phyloP scores from a whole-genome alignment of 2,797 vertebrate species.

The Fringilla coelebs region DNA sequence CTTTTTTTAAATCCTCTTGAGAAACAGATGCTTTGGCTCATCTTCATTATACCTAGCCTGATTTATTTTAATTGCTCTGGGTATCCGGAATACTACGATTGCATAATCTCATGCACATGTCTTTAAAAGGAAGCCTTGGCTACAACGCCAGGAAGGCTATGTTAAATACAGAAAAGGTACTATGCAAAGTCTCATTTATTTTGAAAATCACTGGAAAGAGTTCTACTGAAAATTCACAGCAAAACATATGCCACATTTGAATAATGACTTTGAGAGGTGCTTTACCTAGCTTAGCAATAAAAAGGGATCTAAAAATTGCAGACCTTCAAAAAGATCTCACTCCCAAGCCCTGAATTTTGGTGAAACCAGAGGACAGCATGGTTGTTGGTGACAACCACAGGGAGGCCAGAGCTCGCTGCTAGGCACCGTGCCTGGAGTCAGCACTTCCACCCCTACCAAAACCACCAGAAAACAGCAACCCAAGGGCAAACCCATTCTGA shows the following conservation, averaged over 20 bases:
- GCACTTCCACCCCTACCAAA: not conserved
- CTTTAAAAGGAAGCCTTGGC: conserved; percentile 68
- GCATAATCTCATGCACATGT: conserved; percentile 58
- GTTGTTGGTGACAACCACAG: not conserved
- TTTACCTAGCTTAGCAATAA: conserved; percentile 8
- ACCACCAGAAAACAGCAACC: not conserved
- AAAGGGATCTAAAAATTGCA: not conserved
- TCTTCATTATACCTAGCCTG: conserved; percentile 69
- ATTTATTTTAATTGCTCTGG: conserved; percentile 69
- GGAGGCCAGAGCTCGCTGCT: not conserved
- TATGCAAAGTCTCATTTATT: conserved; percentile 56
- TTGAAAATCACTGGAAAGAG: conserved; percentile 57
- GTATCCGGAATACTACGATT: conserved; percentile 58
- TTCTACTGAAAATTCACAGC: conserved; percentile 39
- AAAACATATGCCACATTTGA: conserved; percentile 52
- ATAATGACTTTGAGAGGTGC: conserved; percentile 30
- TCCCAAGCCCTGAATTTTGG: not conserved
- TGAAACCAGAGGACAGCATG: not conserved
- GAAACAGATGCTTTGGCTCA: conserved; percentile 66
- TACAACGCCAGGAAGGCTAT: conserved; percentile 33
- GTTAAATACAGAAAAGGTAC: conserved; percentile 52
- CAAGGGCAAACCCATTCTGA: not conserved
- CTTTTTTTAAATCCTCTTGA: conserved; percentile 50
- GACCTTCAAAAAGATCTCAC: not conserved
- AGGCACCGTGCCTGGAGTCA: accelerated